A percentile compares a stretch with the other conserved stretches of the same genome.
Conservation (phyloP, 1,140 invertebrate species). For the Meloidogyne exigua region DNA sequence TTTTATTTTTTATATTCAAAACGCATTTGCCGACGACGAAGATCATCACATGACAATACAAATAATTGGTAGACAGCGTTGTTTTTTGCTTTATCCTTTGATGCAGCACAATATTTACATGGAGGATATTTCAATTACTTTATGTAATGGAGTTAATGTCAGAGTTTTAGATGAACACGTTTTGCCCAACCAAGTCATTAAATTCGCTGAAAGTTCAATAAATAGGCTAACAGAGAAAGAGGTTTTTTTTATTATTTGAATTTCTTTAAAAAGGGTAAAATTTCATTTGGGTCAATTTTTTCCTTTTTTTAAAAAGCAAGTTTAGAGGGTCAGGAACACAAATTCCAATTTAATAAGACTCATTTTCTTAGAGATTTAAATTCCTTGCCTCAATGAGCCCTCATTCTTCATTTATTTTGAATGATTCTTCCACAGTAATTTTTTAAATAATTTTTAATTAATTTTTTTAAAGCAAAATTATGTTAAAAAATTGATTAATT, state of each 20-base stretch:
- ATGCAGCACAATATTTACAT: constrained; percentile 15
- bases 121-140: constrained; percentile 15
- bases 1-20: constrained; percentile 16
- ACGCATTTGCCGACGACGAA: not conserved
- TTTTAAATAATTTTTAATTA: not conserved
- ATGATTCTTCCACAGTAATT: constrained; percentile 19
- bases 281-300: not conserved
- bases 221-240: constrained; percentile 19
- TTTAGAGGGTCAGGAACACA: no score
- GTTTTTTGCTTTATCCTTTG: constrained; percentile 8
- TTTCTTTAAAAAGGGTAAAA: not conserved
- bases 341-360: no score
- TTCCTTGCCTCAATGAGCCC: not conserved
- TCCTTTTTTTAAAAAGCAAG: not conserved
- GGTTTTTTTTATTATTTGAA: constrained; percentile 1
- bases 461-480: constrained; percentile 6
- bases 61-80: constrained; percentile 24
- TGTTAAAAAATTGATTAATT: not conserved
- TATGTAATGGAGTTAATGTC: constrained; percentile 6
- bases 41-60: constrained; percentile 23
- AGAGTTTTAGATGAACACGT: constrained; percentile 7
- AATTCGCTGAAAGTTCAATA: constrained; percentile 21
- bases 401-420: constrained; percentile 8
- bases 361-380: constrained; percentile 15
- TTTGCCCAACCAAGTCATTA: constrained; percentile 2